These are phyloP conservation scores for Tetrapedia diversipes DNA, from an alignment of 2,888 invertebrate species.

Conservation along the genomic window DNA sequence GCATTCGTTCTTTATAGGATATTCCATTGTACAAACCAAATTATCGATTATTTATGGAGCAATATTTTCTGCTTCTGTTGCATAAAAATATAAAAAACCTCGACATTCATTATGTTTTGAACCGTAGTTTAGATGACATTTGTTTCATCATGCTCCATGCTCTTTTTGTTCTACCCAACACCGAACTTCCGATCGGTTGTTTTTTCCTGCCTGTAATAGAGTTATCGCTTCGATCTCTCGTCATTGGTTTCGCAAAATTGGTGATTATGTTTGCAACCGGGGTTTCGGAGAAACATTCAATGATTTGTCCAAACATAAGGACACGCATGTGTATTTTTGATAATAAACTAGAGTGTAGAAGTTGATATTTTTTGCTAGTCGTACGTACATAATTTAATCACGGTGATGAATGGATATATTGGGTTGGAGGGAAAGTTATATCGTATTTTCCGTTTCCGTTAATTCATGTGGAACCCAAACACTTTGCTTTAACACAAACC, in stretches of 20 bases:
- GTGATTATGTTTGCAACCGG: neutral
- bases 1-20: too few relatives aligned
- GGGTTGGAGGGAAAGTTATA: too few relatives aligned
- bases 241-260: neutral
- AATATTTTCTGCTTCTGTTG: neutral
- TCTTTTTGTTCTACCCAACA: too few relatives aligned
- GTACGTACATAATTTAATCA: too few relatives aligned
- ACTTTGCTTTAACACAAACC: too few relatives aligned
- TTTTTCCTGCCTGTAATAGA: neutral
- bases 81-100: too few relatives aligned
- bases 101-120: neutral
- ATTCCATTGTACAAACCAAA: too few relatives aligned
- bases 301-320: neutral
- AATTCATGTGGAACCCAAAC: too few relatives aligned
- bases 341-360: too few relatives aligned
- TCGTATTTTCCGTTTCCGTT: too few relatives aligned
- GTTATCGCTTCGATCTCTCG: neutral
- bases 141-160: neutral
- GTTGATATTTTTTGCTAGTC: neutral
- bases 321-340: neutral
- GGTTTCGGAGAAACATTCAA: neutral
- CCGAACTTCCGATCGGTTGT: neutral
- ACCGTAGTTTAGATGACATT: neutral
- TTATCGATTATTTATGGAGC: neutral
- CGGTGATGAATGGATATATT: too few relatives aligned